Evolutionary conservation across 1,140 invertebrate genomes (phyloP).

Genomic region (Drosophila funebris): DNA sequence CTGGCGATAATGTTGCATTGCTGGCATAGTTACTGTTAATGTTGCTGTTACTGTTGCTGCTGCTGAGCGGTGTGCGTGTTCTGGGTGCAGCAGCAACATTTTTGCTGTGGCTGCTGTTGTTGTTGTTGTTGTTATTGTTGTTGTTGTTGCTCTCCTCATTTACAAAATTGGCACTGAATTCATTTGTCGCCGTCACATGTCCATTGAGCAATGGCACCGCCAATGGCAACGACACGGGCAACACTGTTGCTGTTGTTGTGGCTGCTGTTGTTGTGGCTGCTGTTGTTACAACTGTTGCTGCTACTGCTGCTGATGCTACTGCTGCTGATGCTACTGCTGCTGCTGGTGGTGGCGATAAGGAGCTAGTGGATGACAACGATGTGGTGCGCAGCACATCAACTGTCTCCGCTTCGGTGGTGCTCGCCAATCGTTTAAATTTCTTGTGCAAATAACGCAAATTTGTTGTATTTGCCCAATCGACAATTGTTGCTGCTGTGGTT

Average conservation of each 20-base stretch:
- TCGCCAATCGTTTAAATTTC: slow-evolving; percentile 95
- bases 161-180: slow-evolving; percentile 63
- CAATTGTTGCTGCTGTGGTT: slow-evolving; percentile 82
- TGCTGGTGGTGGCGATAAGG: slow-evolving; percentile 60
- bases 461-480: slow-evolving; percentile 84
- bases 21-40: slow-evolving; percentile 52
- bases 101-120: slow-evolving; percentile 65
- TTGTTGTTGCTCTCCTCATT: slow-evolving; percentile 65
- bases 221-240: not conserved
- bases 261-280: not conserved
- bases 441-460: slow-evolving; percentile 93
- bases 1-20: slow-evolving; percentile 57
- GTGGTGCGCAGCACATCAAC: slow-evolving; percentile 73
- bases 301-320: slow-evolving; percentile 4
- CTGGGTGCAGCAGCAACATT: slow-evolving; percentile 30
- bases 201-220: slow-evolving; percentile 20
- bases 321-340: slow-evolving; percentile 6
- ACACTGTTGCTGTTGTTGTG: slow-evolving; percentile 4
- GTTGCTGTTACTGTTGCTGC: slow-evolving; percentile 34
- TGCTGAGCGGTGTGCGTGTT: slow-evolving; percentile 61
- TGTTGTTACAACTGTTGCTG: not conserved
- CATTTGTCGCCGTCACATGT: slow-evolving; percentile 31
- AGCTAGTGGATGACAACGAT: slow-evolving; percentile 79
- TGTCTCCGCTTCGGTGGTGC: slow-evolving; percentile 84
- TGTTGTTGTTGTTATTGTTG: slow-evolving; percentile 66